Base-by-base conservation (phyloP, 2,113 vertebrate genomes). In the Dipodomys ordii region DNA sequence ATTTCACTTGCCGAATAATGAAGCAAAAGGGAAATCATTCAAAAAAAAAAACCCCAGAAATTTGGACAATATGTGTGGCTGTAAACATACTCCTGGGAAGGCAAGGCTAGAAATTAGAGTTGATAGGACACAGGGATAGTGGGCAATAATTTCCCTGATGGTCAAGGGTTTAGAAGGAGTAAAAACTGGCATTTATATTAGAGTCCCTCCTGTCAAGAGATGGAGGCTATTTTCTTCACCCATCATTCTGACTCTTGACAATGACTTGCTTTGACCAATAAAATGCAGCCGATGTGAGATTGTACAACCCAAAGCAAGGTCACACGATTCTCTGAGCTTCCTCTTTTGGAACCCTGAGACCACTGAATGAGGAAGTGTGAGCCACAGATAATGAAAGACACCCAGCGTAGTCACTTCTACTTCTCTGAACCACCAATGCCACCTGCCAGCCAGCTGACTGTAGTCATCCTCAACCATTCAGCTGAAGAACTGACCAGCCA, bases 261-360 rank as follows among this genome's bases (percentile, higher is more conserved):
- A n/a, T 57, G 27, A 76, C 10, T 81, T 81, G 18, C 15, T 71
- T 35, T 35, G n/a, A 27, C 28, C 28, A 80, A 39, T 72, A 76
- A 84, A 49, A 78, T 39, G 12, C 18, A 81, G 44, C 71, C 67
- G 35, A 83, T 65, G 46, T 67, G 25, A 83, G 25, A 68, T 6
- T 13, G 1, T 0, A 2, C 3, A 25, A 30, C 10, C 3, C 13
- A 71, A 49, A 35, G 8, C 68, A 81, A 13, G 28, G 7, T 7
- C 69, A 77, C 9, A 2, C 12, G 16, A 20, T 23, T 27, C 27
- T 49, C 32, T 9, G 19, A 8, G 0, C 13, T 65, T 94, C 35
- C 16, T 82, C 27, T 39, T 32, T 22, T 86, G 81, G 65, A 88
- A 46, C 6, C 10, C 3, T 7, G 23, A 68, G 32, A 35, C 73